A percentile compares a stretch with the other conserved stretches of the same genome.
These are phyloP conservation scores for Sebastes iracundus DNA, from an alignment of 2,797 vertebrate species.

Conservation along the genomic window DNA sequence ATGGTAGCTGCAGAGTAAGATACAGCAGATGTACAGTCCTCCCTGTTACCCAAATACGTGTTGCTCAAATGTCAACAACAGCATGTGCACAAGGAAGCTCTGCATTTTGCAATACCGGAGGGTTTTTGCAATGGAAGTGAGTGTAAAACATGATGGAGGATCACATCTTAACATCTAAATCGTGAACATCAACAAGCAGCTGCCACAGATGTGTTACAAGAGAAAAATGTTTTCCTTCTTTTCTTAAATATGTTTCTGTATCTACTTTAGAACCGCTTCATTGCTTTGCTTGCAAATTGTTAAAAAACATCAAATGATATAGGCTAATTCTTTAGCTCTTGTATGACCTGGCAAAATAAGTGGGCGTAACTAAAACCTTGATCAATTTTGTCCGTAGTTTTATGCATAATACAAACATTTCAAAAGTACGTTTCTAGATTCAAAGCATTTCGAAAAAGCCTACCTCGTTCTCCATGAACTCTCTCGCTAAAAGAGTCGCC, in stretches of 20 bases:
- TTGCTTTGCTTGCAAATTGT: not conserved
- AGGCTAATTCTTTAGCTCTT: not conserved
- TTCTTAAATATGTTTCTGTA: not conserved
- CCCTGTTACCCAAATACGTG: slow-evolving; percentile 12
- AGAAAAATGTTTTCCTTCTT: not conserved
- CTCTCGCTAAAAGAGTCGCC: not conserved
- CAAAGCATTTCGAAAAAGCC: slow-evolving; percentile 2
- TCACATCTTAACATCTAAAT: not conserved
- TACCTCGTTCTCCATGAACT: slow-evolving; percentile 86
- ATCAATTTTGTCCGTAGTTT: not conserved
- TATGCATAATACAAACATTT: not conserved
- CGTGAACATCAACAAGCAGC: not conserved
- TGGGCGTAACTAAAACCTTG: not conserved
- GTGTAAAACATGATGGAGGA: not conserved
- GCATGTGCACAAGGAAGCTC: not conserved
- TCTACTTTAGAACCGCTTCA: not conserved
- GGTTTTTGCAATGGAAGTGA: not conserved
- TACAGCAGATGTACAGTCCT: slow-evolving; percentile 1
- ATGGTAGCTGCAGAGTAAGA: not conserved
- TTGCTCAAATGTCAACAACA: slow-evolving; percentile 30
- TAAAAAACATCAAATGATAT: too few relatives aligned
- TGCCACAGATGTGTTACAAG: not conserved
- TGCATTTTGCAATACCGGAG: slow-evolving; percentile 7
- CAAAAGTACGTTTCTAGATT: not conserved
- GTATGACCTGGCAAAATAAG: not conserved